Percentiles rank a stretch among this genome's conserved stretches.
Conservation (phyloP, 1,140 invertebrate species). For the Ceratosolen solmsi region DNA sequence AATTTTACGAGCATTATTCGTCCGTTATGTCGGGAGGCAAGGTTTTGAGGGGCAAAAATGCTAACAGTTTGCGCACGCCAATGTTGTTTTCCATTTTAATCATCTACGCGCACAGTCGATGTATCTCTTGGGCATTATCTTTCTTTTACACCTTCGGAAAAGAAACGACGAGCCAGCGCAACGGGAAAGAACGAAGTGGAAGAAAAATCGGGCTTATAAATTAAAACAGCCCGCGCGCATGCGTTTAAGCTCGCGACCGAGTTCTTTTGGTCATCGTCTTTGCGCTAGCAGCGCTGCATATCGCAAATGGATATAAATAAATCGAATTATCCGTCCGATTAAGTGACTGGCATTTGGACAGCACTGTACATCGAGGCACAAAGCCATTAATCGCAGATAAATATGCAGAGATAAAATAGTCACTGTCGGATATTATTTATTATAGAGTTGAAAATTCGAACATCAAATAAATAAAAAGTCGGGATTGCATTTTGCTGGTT, state of each 20-base stretch:
- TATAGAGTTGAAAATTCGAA: not conserved
- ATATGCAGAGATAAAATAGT: slow-evolving; percentile 5
- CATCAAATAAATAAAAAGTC: not conserved
- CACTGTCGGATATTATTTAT: slow-evolving; percentile 13
- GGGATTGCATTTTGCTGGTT: not conserved
- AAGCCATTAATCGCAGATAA: slow-evolving; percentile 14
- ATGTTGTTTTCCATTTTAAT: not conserved
- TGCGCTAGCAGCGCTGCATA: not conserved
- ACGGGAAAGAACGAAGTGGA: too few relatives aligned
- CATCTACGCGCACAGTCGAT: not conserved
- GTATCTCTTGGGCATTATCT: not conserved
- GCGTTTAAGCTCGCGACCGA: not conserved
- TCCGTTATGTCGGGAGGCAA: not conserved
- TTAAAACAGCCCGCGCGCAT: not conserved
- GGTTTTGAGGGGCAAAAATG: too few relatives aligned
- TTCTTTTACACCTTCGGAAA: not conserved
- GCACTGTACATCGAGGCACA: not conserved
- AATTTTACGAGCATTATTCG: not conserved
- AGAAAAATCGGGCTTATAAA: too few relatives aligned
- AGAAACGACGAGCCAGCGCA: not conserved
- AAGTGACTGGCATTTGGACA: slow-evolving; percentile 18
- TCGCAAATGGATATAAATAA: not conserved
- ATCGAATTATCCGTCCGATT: not conserved
- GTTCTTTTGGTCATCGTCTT: not conserved
- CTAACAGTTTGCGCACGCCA: not conserved